Conservation (phyloP, 2,888 invertebrate genomes). For the Protodeltote pygarga region DNA sequence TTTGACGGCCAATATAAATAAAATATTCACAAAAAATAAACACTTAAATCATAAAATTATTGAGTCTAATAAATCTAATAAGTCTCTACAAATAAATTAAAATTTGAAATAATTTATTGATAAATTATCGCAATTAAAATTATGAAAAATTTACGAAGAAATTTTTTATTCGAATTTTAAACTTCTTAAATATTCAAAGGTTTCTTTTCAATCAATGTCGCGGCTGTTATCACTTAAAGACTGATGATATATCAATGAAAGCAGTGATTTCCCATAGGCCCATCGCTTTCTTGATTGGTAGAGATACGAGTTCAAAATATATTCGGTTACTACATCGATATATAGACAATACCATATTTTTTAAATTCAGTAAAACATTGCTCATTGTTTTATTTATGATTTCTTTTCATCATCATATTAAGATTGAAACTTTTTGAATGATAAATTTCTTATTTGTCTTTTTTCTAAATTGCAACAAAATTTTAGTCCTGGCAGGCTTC, state of each 20-base stretch:
- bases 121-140: too few species aligned
- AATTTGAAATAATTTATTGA: too few species aligned
- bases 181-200: slow-evolving; percentile 23
- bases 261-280: slow-evolving; percentile 55
- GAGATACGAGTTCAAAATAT: slow-evolving; percentile 30
- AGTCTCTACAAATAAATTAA: too few species aligned
- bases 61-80: not conserved
- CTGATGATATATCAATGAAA: slow-evolving; percentile 45
- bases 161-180: too few species aligned
- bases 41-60: not conserved
- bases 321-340: slow-evolving; percentile 5
- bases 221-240: slow-evolving; percentile 56
- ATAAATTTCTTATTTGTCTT: too few species aligned
- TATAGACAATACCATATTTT: too few species aligned
- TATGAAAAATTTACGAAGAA: too few species aligned
- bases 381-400: not conserved
- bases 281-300: slow-evolving; percentile 10
- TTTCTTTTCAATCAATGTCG: slow-evolving; percentile 55
- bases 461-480: too few species aligned
- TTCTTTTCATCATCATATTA: too few species aligned
- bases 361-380: not conserved
- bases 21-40: slow-evolving; percentile 1
- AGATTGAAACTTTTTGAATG: too few species aligned
- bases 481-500: not conserved
- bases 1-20: slow-evolving; percentile 1